phyloP scores from a whole-genome alignment of 35 echinoderm and acorn worm species.

The Diadema setosum region DNA sequence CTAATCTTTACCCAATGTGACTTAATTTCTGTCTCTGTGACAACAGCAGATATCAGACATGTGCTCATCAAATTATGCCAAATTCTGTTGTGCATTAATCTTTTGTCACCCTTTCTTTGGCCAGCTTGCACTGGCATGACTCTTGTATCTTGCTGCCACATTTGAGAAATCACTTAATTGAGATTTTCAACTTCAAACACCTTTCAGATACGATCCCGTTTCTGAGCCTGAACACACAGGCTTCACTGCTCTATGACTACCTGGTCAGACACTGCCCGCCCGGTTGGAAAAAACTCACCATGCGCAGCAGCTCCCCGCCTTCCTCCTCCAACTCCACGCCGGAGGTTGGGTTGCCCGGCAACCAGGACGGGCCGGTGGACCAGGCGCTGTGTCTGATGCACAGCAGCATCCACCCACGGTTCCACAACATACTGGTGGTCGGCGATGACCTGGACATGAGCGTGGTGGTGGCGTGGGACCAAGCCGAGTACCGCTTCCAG shows the following conservation, averaged over 20 bases:
- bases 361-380: constrained; percentile 8
- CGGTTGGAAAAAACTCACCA: constrained; percentile 41
- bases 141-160: no score
- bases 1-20: no score
- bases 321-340: background rate
- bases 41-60: no score
- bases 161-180: no score
- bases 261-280: constrained; percentile 48
- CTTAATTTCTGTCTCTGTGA: no score
- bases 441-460: constrained; percentile 12
- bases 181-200: no score
- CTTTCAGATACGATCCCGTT: constrained; percentile 46
- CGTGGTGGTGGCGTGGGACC: constrained; percentile 57
- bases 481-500: constrained; percentile 34
- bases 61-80: background rate
- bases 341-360: background rate
- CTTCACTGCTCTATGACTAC: constrained; percentile 77
- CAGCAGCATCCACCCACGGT: background rate
- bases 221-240: constrained; percentile 77
- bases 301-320: background rate
- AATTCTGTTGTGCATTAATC: background rate
- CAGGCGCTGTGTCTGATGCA: constrained; percentile 47
- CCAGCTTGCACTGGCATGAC: no score
- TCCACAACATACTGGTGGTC: background rate
- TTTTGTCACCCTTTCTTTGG: no score